Evolutionary conservation across 2,113 vertebrate genomes (phyloP), one percentile per base, ranked within the genome.

Genomic region (Nothocercus nigrocapillus): DNA sequence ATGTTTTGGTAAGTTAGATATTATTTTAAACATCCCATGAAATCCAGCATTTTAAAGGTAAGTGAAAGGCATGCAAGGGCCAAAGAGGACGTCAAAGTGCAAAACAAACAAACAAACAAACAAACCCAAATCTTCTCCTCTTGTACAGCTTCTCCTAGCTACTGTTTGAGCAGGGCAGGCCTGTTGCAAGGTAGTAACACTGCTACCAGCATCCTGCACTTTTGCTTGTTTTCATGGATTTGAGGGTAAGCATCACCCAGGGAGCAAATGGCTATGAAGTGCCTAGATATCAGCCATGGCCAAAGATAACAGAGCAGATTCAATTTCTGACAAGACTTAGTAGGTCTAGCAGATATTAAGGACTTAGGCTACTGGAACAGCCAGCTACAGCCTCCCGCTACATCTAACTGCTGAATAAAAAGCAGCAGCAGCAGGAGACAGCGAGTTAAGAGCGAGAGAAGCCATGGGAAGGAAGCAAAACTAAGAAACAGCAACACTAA

Each of bases 401-500:
- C 17, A n/a, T 58, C 49, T 73, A 94, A 44, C 64, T 72, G 49
- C 76, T 84, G 81, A 54, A 85, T 88, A 77, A 79, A 84, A 94
- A 84, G 64, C 63, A 84, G 44, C 22, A 63, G 70, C n/a, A 24
- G 63, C 22, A 59, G 68, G 34, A 82, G 42, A 90, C 10, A 13
- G 2, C 13, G 79, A 82, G 36, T 90, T 93, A 78, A 83, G 54
- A 91, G 67, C 1, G 0, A 82, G 38, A 95, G 74, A 90, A 96
- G 89, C 63, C 89, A 85, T 76, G 70, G 70, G 45, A 86, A 92
- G 62, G 82, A 93, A 93, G 63, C 82, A 84, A 93, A 89, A 89
- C 53, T 86, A 94, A 96, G 87, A 93, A 94, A 94, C 92, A 95
- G 89, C 45, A 90, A 89, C 96, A 92, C 58, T 63, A 97, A 97